Base-by-base conservation (phyloP, 2,888 invertebrate genomes). In the Drosophila fungiperda region DNA sequence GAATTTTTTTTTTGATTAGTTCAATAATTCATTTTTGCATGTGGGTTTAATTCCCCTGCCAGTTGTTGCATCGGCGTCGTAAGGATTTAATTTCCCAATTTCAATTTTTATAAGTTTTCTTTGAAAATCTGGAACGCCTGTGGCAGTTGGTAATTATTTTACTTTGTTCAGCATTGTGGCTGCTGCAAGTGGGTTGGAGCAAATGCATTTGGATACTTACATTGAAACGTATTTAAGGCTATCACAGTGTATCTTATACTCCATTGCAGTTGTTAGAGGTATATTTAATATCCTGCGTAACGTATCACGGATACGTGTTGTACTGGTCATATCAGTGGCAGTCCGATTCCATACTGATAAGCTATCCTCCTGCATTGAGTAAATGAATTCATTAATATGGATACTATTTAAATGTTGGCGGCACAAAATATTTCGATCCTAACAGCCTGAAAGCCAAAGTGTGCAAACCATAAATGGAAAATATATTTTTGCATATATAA, bases 261-360 rank as follows among this genome's bases (percentile, higher is more conserved):
- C 99, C 95, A 99, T 96, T 90, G 97, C 96, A 90, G 97, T 97
- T 93, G 96, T 96, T 63, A 97, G 95, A 78, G 99, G 99, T 93
- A 99, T 96, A 94, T 99, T 98, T 92, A 99, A 95, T 92, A 99
- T 97, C 93, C 99, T 95, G 89, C 98, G 96, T 90, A 99, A 94
- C 53, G 98, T 98, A 94, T 99, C 99, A 82, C 99, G 95, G 90
- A 99, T 99, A 90, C 98, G 95, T 80, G 96, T 96, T 87, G 98
- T 98, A 80, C 97, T 97, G 78, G 95, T 95, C 91, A 96, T 95
- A 94, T 99, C 99, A 78, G 96, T 95, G 62, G 99, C 98, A 83
- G 98, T 98, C 93, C 97, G 96, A 94, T 99, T 99, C 99, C 99
- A 99, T 90, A 99, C 96, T 81, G 98, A 98, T 91, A 99, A 95